These are phyloP conservation scores for Ligdia adustata DNA, from an alignment of 2,888 invertebrate genomes.

Conservation along the genomic window DNA sequence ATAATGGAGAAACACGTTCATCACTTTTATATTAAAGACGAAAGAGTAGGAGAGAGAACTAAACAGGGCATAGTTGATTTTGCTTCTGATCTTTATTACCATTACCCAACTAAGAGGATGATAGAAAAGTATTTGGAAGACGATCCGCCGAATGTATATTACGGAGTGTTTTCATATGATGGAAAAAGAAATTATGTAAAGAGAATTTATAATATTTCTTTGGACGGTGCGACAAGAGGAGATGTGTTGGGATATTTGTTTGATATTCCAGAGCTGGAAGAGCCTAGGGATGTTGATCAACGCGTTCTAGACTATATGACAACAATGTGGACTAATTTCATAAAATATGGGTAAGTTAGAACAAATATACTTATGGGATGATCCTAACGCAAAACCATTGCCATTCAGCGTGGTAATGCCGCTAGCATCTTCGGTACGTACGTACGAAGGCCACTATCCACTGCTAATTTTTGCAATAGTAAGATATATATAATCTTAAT, in stretches of 20 bases:
- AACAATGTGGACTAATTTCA: slow-evolving; percentile 46
- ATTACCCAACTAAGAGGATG: slow-evolving; percentile 40
- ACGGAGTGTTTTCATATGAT: slow-evolving; percentile 57
- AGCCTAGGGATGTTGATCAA: slow-evolving; percentile 40
- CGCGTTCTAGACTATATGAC: slow-evolving; percentile 31
- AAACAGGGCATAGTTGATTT: slow-evolving; percentile 34
- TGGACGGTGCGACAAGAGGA: slow-evolving; percentile 44
- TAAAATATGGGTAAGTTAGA: slow-evolving; percentile 49
- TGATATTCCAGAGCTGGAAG: slow-evolving; percentile 42
- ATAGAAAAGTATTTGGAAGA: slow-evolving; percentile 46
- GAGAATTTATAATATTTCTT: slow-evolving; percentile 38
- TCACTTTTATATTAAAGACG: slow-evolving; percentile 41
- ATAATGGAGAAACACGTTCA: slow-evolving; percentile 33
- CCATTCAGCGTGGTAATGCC: no score
- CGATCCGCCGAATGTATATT: slow-evolving; percentile 44
- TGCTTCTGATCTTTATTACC: slow-evolving; percentile 34
- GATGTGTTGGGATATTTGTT: slow-evolving; percentile 56
- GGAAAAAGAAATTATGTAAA: slow-evolving; percentile 55
- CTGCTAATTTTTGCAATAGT: no score
- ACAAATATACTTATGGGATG: no score
- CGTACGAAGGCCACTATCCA: no score
- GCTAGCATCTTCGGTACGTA: no score
- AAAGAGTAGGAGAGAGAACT: slow-evolving; percentile 25
- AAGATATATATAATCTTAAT: no score
- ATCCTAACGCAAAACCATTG: no score